These are phyloP conservation scores for Anas platyrhynchos DNA, from an alignment of 2,113 vertebrate genomes.

Conservation along the genomic window DNA sequence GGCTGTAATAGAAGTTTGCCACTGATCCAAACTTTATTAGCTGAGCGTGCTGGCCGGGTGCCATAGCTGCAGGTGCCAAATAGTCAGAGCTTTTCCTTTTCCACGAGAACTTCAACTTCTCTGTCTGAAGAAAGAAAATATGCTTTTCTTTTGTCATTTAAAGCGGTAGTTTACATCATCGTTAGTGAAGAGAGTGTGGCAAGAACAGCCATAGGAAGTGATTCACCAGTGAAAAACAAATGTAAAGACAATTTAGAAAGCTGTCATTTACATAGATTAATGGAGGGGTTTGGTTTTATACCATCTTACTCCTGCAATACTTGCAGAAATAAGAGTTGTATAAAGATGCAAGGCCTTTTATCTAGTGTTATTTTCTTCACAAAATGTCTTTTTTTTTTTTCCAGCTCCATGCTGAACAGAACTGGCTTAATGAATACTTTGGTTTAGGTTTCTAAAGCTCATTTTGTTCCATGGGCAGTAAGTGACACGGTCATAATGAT, in stretches of 20 bases:
- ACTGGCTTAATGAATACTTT: background rate
- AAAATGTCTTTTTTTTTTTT: background rate
- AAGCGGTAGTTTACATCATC: background rate
- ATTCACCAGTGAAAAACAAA: conserved; percentile 4
- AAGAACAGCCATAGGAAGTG: conserved; percentile 20
- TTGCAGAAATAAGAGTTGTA: background rate
- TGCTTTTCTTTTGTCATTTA: conserved; percentile 16
- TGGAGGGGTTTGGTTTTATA: background rate
- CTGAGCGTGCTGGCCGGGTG: conserved; percentile 19
- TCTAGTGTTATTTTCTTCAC: background rate
- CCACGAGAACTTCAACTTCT: background rate
- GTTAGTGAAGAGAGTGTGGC: background rate
- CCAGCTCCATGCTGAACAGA: fast-evolving
- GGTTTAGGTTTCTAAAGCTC: background rate
- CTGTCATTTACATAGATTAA: background rate
- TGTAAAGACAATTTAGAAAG: background rate
- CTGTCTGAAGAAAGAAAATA: background rate
- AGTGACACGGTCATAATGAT: conserved; percentile 2
- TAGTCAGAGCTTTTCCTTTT: background rate
- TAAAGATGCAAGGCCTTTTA: background rate
- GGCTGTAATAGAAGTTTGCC: background rate
- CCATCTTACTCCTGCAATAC: background rate
- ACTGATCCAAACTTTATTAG: conserved; percentile 5
- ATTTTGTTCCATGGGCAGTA: conserved; percentile 1
- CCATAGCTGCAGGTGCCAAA: conserved; percentile 11